Base-by-base conservation (phyloP, 2,113 vertebrate genomes). In the Aspidoscelis tigris region DNA sequence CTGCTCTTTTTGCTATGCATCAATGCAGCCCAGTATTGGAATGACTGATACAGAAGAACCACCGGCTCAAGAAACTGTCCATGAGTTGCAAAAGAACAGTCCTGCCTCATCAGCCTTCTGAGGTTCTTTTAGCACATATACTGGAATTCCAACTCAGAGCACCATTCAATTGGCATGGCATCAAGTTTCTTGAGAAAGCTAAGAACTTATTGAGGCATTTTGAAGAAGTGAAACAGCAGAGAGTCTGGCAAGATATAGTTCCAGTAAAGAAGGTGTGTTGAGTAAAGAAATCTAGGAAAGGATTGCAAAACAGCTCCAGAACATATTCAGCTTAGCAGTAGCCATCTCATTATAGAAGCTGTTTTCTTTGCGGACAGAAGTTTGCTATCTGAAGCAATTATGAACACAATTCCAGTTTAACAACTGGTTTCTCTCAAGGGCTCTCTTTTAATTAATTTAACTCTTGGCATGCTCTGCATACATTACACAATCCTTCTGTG, bases 361-460 rank as follows among this genome's bases (percentile, higher is more conserved):
- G 21, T 2, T n/a, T 50, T 84, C 50, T 22, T 58, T 58, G 16
- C 4, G 11, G 65, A n/a, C 16, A 26, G 53, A 20, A 77, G 64
- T 82, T n/a, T 18, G 55, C 33, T 43, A 47, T 55, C 66, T 58
- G 66, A 44, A 70, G 22, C 65, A 70, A 84, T 70, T n/a, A 84
- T 33, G 2, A 84, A 55, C 41, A 55, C 39, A 77, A 22, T 24
- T 8, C 26, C 74, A 77, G 33, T 77, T 39, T 18, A 65, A 75
- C n/a, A 39, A 75, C 55, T 33, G 26, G 24, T 26, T 76, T 41
- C 2, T 55, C 64, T 76, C 11, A 11, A 77, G 3, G 18, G 14
- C 9, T 69, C 69, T 68, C 65, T 22, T 14, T 68, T 69, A 76
- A 76, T 77, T 58, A 83, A 33, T 53, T 75, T 16, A 76, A 68